Evolutionary conservation across 2,113 vertebrate species (phyloP).

Genomic region (Perca fluviatilis): DNA sequence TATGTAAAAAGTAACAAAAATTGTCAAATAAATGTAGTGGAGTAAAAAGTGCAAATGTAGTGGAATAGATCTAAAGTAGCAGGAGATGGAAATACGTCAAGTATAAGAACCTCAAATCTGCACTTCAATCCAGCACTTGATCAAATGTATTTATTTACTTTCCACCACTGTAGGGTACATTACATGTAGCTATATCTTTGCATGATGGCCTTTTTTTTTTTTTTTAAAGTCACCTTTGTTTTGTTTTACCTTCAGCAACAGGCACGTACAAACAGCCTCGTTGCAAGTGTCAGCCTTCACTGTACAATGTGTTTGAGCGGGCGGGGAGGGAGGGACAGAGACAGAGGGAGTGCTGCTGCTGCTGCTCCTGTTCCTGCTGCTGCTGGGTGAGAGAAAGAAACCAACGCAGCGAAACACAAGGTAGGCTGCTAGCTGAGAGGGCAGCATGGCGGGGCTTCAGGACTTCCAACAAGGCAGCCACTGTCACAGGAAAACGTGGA

Average conservation of each 20-base stretch:
- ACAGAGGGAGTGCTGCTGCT: slow-evolving; percentile 43
- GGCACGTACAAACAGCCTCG: slow-evolving; percentile 1
- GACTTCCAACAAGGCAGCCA: slow-evolving; percentile 87
- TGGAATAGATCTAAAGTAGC: background rate
- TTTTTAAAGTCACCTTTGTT: background rate
- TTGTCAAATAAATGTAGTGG: background rate
- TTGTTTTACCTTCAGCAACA: background rate
- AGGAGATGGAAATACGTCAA: background rate
- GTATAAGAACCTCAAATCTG: background rate
- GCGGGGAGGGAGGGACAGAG: background rate
- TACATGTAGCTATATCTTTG: background rate
- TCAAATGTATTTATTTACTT: background rate
- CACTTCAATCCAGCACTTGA: background rate
- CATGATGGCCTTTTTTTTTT: background rate
- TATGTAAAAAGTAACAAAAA: too few species aligned
- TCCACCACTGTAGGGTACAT: too few species aligned
- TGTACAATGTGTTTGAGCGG: slow-evolving; percentile 7
- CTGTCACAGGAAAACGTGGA: slow-evolving; percentile 90
- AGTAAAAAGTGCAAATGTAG: background rate
- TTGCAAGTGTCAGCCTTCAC: slow-evolving; percentile 16
- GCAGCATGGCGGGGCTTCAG: slow-evolving; percentile 93
- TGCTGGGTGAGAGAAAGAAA: slow-evolving; percentile 48
- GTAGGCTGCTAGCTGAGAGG: slow-evolving; percentile 76
- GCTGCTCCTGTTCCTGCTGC: slow-evolving; percentile 40
- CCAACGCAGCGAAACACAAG: slow-evolving; percentile 64